Percentiles rank a stretch among this genome's conserved stretches.
Conservation (phyloP, 1,140 invertebrate genomes). For the Ips nitidus region DNA sequence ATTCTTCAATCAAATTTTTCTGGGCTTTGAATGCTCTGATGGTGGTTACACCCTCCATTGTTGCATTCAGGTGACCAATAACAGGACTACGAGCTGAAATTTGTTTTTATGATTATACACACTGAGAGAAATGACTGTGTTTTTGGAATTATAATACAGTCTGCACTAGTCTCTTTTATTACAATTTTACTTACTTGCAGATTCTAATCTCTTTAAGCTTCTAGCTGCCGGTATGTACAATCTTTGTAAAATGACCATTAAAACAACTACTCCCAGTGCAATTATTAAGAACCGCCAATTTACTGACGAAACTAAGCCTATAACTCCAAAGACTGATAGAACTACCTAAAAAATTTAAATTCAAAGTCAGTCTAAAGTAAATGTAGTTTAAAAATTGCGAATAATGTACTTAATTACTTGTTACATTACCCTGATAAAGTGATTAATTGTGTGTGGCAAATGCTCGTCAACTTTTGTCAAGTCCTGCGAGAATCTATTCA, state of each 20-base stretch:
- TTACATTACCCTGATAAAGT: slow-evolving; percentile 28
- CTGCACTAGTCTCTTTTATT: neutral
- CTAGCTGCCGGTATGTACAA: slow-evolving; percentile 65
- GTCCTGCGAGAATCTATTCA: slow-evolving; percentile 68
- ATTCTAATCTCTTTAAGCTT: slow-evolving; percentile 67
- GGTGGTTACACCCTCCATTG: slow-evolving; percentile 75
- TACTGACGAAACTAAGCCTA: slow-evolving; percentile 38
- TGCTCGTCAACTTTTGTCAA: slow-evolving; percentile 66
- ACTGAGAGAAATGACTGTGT: neutral
- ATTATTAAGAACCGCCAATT: slow-evolving; percentile 46
- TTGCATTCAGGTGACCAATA: slow-evolving; percentile 68
- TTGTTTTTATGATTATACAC: neutral
- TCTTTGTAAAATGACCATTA: slow-evolving; percentile 58
- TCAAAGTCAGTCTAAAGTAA: neutral
- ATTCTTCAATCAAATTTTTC: slow-evolving; percentile 74
- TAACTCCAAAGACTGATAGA: slow-evolving; percentile 34
- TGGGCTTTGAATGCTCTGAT: slow-evolving; percentile 83
- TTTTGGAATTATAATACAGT: neutral
- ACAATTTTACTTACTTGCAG: slow-evolving; percentile 56
- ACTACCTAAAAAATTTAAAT: slow-evolving; percentile 33
- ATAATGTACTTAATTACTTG: neutral
- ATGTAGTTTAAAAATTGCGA: neutral
- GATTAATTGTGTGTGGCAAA: slow-evolving; percentile 54
- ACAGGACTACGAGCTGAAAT: slow-evolving; percentile 60
- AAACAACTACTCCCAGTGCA: slow-evolving; percentile 55